These are phyloP conservation scores for Nothocercus nigrocapillus DNA, from an alignment of 2,113 vertebrate species.

Conservation along the genomic window DNA sequence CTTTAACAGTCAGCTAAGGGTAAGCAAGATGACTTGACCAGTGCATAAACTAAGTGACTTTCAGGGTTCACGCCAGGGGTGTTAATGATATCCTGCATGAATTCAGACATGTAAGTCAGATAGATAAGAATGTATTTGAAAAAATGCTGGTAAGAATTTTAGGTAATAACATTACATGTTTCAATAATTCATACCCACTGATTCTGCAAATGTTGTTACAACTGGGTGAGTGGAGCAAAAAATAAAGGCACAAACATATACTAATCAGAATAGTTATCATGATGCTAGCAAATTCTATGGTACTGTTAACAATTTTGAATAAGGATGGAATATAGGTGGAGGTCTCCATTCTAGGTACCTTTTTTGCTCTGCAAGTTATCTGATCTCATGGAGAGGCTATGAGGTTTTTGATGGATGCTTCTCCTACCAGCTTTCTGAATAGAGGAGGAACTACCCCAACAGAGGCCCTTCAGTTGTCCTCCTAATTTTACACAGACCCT, in stretches of 20 bases:
- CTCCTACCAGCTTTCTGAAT: background rate
- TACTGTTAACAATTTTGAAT: background rate
- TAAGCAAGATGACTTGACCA: background rate
- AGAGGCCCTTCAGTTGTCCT: background rate
- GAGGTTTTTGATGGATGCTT: background rate
- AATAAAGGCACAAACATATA: background rate
- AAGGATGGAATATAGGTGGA: background rate
- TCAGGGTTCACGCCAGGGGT: background rate
- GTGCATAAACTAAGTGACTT: background rate
- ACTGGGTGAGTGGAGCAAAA: background rate
- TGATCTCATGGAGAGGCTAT: background rate
- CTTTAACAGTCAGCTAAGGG: background rate
- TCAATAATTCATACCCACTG: background rate
- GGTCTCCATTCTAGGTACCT: background rate
- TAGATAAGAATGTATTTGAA: rapidly evolving
- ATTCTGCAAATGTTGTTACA: background rate
- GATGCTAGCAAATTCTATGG: background rate
- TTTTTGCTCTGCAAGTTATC: background rate
- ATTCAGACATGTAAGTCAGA: background rate
- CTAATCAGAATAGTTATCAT: background rate
- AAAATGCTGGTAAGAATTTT: background rate
- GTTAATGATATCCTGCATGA: background rate
- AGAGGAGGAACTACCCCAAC: background rate
- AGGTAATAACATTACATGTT: background rate
- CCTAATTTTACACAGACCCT: background rate